phyloP scores from a whole-genome alignment of 1,140 invertebrate genomes.

The Zaprionus taronus region DNA sequence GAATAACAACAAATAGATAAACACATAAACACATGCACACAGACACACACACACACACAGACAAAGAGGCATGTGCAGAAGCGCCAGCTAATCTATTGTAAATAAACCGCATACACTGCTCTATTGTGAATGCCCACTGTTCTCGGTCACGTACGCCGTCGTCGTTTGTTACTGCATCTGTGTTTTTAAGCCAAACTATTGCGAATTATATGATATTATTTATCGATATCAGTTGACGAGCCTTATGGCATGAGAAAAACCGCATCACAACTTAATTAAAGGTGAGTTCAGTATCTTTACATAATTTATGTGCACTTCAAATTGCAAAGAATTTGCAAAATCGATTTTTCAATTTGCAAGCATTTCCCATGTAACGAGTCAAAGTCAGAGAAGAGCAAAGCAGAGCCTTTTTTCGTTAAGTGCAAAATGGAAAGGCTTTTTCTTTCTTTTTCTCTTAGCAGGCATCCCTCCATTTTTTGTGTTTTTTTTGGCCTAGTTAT shows the following conservation, averaged over 20 bases:
- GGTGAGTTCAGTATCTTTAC: conserved; percentile 26
- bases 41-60: neutral
- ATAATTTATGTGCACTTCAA: conserved; percentile 21
- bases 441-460: conserved; percentile 12
- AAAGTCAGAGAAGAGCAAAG: neutral
- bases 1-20: conserved; percentile 10
- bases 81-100: conserved; percentile 70
- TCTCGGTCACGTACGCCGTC: conserved; percentile 77
- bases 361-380: conserved; percentile 16
- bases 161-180: conserved; percentile 43
- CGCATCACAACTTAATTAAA: conserved; percentile 7
- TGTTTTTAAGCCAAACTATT: conserved; percentile 38
- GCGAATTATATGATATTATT: conserved; percentile 29
- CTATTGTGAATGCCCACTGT: conserved; percentile 72
- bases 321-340: conserved; percentile 54
- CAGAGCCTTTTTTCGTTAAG: conserved; percentile 2
- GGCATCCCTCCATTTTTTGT: neutral
- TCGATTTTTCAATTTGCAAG: conserved; percentile 67
- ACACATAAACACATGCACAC: neutral
- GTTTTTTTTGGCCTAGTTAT: conserved; percentile 8
- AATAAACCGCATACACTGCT: conserved; percentile 71
- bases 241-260: conserved; percentile 17
- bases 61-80: conserved; percentile 56
- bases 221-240: conserved; percentile 35
- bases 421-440: neutral